A percentile compares a stretch with the other conserved stretches of the same genome.
Conservation (phyloP, 2,113 vertebrate species). For the Myrmecobius fasciatus region DNA sequence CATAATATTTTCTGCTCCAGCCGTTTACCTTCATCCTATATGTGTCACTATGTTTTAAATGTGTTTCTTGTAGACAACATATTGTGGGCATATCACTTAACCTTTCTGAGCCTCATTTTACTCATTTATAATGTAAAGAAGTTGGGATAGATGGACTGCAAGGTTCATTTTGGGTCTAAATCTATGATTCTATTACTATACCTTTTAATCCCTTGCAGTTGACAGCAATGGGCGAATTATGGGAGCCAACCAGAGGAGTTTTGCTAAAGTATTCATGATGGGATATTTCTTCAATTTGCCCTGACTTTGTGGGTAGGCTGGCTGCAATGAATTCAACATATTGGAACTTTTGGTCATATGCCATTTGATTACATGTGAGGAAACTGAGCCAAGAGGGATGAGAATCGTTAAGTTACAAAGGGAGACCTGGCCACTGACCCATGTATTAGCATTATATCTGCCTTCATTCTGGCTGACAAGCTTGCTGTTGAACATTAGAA, state of each 20-base stretch:
- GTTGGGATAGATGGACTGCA: background rate
- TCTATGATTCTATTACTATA: background rate
- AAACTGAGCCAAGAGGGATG: conserved; percentile 16
- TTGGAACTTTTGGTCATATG: background rate
- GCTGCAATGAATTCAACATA: background rate
- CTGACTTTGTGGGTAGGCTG: background rate
- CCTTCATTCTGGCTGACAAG: background rate
- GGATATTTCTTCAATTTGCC: background rate
- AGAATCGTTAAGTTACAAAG: conserved; percentile 16
- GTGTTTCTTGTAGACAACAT: too few relatives aligned
- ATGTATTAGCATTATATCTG: background rate
- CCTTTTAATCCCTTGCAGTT: background rate
- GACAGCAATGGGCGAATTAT: background rate
- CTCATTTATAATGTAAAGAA: background rate
- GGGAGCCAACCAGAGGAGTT: background rate
- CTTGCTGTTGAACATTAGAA: background rate
- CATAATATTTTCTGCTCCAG: too few relatives aligned
- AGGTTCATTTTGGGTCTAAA: background rate
- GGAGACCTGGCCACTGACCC: background rate
- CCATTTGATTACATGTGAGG: background rate
- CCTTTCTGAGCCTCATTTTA: background rate
- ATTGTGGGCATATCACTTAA: too few relatives aligned
- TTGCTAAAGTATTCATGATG: background rate
- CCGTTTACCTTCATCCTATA: too few relatives aligned
- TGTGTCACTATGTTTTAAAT: too few relatives aligned